Evolutionary conservation across 2,888 invertebrate genomes (phyloP).

Genomic region (Drosophila leonis): DNA sequence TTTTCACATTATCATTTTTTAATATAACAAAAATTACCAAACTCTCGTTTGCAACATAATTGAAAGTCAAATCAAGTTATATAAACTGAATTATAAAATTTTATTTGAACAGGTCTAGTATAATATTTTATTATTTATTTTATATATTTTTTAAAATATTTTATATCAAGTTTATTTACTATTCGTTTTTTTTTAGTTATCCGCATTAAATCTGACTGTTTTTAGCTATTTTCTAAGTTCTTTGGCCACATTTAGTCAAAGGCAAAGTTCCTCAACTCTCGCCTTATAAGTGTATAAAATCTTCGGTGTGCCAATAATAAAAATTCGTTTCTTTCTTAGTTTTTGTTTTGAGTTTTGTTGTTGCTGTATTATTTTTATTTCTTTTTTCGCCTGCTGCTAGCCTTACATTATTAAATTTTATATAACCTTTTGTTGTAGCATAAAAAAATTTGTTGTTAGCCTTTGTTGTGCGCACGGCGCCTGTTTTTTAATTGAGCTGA

Average conservation of each 20-base stretch:
- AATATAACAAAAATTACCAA: too few relatives aligned
- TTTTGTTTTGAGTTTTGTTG: slow-evolving; percentile 20
- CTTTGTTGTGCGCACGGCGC: slow-evolving; percentile 62
- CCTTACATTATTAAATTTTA: slow-evolving; percentile 76
- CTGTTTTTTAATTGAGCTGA: slow-evolving; percentile 71
- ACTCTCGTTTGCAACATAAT: too few relatives aligned
- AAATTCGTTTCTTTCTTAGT: background rate
- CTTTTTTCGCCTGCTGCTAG: slow-evolving; percentile 25
- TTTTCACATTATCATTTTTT: too few relatives aligned
- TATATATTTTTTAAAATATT: too few relatives aligned
- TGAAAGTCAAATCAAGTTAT: too few relatives aligned
- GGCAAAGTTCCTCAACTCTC: rapidly evolving
- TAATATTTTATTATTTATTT: too few relatives aligned
- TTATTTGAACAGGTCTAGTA: too few relatives aligned
- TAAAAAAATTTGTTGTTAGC: slow-evolving; percentile 70
- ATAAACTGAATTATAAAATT: too few relatives aligned
- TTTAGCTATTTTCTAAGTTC: background rate
- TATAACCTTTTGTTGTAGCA: slow-evolving; percentile 62
- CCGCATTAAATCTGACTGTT: background rate
- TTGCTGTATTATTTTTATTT: slow-evolving; percentile 13
- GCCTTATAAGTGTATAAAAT: background rate
- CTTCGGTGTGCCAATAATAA: background rate
- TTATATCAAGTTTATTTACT: too few relatives aligned
- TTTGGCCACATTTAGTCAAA: background rate
- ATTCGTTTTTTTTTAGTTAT: too few relatives aligned